Percentiles rank a stretch among this genome's conserved stretches.
Evolutionary conservation across 2,888 invertebrate genomes (phyloP).

Genomic region (Rhagophthalmus giganteus): DNA sequence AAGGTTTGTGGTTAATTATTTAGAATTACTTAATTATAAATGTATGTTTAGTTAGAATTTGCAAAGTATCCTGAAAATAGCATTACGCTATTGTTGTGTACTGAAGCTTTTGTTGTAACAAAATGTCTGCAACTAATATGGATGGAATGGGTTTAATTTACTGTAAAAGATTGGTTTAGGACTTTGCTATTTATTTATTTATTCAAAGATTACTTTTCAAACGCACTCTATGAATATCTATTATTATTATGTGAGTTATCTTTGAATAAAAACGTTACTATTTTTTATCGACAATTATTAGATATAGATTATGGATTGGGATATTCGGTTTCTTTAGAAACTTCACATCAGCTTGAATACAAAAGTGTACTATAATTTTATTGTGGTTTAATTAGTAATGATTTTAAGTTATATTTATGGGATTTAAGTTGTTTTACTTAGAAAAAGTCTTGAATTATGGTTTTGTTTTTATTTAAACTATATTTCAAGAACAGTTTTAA

Average conservation of each 20-base stretch:
- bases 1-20: too few species aligned
- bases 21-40: slow-evolving; percentile 13
- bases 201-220: slow-evolving; percentile 32
- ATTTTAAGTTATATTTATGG: slow-evolving; percentile 32
- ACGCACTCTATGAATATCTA: too few species aligned
- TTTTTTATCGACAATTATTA: slow-evolving; percentile 31
- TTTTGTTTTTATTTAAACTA: slow-evolving; percentile 2
- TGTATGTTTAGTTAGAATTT: slow-evolving; percentile 15
- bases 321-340: slow-evolving; percentile 24
- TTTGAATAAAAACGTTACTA: slow-evolving; percentile 31
- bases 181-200: slow-evolving; percentile 13
- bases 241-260: slow-evolving; percentile 9
- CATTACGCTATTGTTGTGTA: slow-evolving; percentile 35
- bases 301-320: slow-evolving; percentile 30
- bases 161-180: slow-evolving; percentile 29
- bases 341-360: slow-evolving; percentile 35
- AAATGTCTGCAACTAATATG: slow-evolving; percentile 49
- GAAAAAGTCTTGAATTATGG: slow-evolving; percentile 21
- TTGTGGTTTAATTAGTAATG: slow-evolving; percentile 33
- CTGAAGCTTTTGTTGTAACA: slow-evolving; percentile 51
- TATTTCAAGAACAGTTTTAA: slow-evolving; percentile 21
- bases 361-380: slow-evolving; percentile 36
- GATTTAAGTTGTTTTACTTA: slow-evolving; percentile 34
- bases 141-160: slow-evolving; percentile 43
- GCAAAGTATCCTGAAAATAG: slow-evolving; percentile 18